These are phyloP conservation scores for Sturnus vulgaris DNA, from an alignment of 2,113 vertebrate genomes.

Conservation along the genomic window DNA sequence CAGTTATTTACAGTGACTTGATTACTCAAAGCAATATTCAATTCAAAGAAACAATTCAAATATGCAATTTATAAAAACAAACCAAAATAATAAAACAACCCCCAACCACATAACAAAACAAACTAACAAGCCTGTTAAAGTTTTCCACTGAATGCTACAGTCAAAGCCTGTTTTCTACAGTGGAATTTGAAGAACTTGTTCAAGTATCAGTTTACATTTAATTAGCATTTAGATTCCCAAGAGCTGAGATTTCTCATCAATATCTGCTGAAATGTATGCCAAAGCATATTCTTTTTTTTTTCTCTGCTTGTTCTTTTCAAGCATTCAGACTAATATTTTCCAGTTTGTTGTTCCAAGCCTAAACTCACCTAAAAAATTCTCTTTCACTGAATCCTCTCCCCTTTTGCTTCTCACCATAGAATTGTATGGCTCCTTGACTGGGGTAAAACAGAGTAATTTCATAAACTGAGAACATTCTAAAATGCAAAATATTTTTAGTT, in stretches of 20 bases:
- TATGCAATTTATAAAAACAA: neutral
- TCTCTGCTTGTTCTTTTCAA: neutral
- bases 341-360: neutral
- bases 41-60: neutral
- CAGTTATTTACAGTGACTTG: neutral
- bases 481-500: neutral
- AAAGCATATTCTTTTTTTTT: neutral
- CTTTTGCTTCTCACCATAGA: neutral
- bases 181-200: neutral
- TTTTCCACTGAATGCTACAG: neutral
- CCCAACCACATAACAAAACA: neutral
- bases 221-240: neutral
- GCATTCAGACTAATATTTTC: neutral
- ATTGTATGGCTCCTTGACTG: neutral
- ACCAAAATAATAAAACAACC: neutral
- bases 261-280: neutral
- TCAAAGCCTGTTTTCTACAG: neutral
- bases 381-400: neutral
- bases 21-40: neutral
- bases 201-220: neutral
- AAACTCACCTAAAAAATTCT: neutral
- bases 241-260: neutral
- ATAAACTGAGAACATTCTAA: neutral
- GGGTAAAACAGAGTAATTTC: neutral
- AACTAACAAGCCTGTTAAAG: neutral